A percentile compares a stretch with the other conserved stretches of the same genome.
These are phyloP conservation scores for Naso thynnoides DNA, from an alignment of 2,797 vertebrate species.

Conservation along the genomic window DNA sequence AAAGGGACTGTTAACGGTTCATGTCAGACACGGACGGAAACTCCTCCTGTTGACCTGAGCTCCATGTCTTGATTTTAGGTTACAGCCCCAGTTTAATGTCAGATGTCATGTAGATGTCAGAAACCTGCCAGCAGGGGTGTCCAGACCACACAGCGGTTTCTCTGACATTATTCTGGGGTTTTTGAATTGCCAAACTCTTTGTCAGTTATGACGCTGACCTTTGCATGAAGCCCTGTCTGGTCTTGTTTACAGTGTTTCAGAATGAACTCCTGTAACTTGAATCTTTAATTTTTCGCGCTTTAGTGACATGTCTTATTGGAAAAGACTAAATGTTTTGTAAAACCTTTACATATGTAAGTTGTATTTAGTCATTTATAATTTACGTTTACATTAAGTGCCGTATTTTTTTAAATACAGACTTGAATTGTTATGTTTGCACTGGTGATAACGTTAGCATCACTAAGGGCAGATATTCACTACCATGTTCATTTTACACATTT, in stretches of 20 bases:
- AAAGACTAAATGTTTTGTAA: slow-evolving; percentile 9
- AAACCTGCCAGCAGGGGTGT: background rate
- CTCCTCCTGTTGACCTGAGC: slow-evolving; percentile 1
- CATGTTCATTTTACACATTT: slow-evolving; percentile 17
- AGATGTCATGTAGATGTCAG: background rate
- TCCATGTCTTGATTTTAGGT: slow-evolving; percentile 8
- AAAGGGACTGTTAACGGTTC: slow-evolving; percentile 32
- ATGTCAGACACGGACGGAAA: slow-evolving; percentile 5
- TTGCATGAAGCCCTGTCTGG: slow-evolving; percentile 19
- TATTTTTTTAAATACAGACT: slow-evolving; percentile 19
- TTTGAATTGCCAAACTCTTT: slow-evolving; percentile 39
- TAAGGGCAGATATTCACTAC: slow-evolving; percentile 19
- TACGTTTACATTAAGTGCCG: slow-evolving; percentile 28
- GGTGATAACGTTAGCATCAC: slow-evolving; percentile 15
- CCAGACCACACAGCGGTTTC: background rate
- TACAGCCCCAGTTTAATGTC: background rate
- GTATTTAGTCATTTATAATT: slow-evolving; percentile 35
- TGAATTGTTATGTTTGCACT: slow-evolving; percentile 48
- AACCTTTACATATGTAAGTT: slow-evolving; percentile 27
- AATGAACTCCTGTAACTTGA: slow-evolving; percentile 16
- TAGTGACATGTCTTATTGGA: background rate
- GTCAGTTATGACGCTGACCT: background rate
- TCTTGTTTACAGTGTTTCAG: slow-evolving; percentile 23
- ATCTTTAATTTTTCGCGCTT: background rate
- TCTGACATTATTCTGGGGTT: background rate